Evolutionary conservation across 2,888 invertebrate genomes (phyloP), one percentile per base, ranked within the genome.

Genomic region (Zootermopsis nevadensis): DNA sequence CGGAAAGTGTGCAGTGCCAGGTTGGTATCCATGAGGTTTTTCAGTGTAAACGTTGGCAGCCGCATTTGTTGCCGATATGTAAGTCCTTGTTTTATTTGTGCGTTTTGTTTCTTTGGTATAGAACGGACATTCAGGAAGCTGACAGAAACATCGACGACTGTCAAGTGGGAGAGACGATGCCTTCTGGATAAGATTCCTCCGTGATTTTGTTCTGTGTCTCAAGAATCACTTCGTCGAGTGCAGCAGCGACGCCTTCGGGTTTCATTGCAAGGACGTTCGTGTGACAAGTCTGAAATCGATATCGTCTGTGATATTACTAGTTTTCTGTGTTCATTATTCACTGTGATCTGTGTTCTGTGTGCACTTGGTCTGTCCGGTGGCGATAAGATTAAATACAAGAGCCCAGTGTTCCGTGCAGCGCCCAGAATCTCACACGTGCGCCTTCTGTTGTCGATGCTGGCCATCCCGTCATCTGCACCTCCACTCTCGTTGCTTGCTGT

Each of bases 291-390:
- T 48, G 48, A 48, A 48, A 48, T 48, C n/a, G 60, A 7, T n/a
- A 60, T 60, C 60, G 27, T 60, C 60, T 60, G 60, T 60, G 60
- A 60, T 60, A 60, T 60, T 27, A 27, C 60, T 60, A 60, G 60
- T 60, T n/a, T 27, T 60, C 27, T 60, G n/a, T 60, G n/a, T 60
- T 60, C 4, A 27, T 60, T 8, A 27, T 48, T 48, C 10, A 60
- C 3, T 60, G 60, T 60, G 8, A 27, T 60, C 12, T n/a, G 48
- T 10, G n/a, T 55, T n/a, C 8, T 60, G 27, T 60, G n/a, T 27
- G 60, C n/a, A 27, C 7, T 60, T n/a, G 4, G 3, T 48, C 19
- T 19, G 4, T 48, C 19, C 4, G 48, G 48, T 48, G 19, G 48
- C 48, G 48, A 48, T 48, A 48, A 48, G 60, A 60, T 60, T 60